These are phyloP conservation scores for Habrosyne pyritoides DNA, from an alignment of 2,888 invertebrate genomes.

Conservation along the genomic window DNA sequence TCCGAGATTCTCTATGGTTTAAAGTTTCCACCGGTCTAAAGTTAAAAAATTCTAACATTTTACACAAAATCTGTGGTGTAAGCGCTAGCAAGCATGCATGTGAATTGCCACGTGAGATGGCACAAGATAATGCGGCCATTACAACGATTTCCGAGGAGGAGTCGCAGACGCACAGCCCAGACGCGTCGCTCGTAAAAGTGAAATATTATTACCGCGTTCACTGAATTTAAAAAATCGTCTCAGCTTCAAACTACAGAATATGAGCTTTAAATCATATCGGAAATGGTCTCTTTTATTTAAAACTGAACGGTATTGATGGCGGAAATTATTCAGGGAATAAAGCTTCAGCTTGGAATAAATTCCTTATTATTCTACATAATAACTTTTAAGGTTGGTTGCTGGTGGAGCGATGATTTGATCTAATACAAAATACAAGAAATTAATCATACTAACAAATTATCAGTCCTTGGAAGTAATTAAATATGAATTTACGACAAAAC, in stretches of 20 bases:
- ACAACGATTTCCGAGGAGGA: slow-evolving; percentile 68
- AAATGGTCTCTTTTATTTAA: slow-evolving; percentile 37
- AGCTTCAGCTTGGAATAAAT: neutral
- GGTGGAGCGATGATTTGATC: too few species aligned
- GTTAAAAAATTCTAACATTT: neutral
- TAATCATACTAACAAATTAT: too few species aligned
- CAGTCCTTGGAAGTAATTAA: too few species aligned
- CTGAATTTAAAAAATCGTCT: slow-evolving; percentile 77
- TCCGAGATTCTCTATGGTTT: too few species aligned
- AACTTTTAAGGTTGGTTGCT: too few species aligned
- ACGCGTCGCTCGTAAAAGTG: slow-evolving; percentile 78
- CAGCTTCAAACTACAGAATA: slow-evolving; percentile 51
- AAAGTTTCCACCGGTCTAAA: neutral
- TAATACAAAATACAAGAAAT: too few species aligned
- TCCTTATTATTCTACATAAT: too few species aligned
- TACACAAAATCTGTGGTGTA: neutral
- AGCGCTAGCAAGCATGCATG: slow-evolving; percentile 27
- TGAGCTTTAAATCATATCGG: slow-evolving; percentile 54
- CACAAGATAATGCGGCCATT: slow-evolving; percentile 70
- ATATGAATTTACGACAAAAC: too few species aligned
- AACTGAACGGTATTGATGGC: slow-evolving; percentile 5
- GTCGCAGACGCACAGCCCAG: slow-evolving; percentile 70
- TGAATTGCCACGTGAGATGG: slow-evolving; percentile 54
- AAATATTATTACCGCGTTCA: slow-evolving; percentile 75
- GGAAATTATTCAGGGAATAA: neutral